Conservation (phyloP, 2,113 vertebrate genomes). For the Xenopus borealis region DNA sequence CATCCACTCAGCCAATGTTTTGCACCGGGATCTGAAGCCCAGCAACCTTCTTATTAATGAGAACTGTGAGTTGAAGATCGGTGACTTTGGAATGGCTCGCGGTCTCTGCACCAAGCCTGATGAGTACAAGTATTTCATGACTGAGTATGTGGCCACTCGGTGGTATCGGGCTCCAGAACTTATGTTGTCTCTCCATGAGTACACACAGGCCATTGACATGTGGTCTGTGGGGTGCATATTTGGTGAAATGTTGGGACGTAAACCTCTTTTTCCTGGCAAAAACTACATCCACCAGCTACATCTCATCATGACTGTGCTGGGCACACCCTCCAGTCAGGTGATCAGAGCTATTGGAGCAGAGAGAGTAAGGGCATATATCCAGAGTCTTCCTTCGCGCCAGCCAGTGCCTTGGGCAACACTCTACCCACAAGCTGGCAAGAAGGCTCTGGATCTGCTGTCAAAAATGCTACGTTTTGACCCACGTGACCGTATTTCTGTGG, state of each 20-base stretch:
- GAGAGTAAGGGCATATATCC: constrained; percentile 82
- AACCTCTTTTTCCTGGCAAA: constrained; percentile 87
- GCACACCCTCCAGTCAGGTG: constrained; percentile 78
- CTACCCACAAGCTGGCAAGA: constrained; percentile 74
- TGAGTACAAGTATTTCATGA: constrained; percentile 87
- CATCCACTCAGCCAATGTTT: constrained; percentile 93
- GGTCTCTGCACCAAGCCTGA: constrained; percentile 81
- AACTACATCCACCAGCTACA: constrained; percentile 92
- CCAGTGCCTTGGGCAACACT: constrained; percentile 74
- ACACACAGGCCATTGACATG: constrained; percentile 88
- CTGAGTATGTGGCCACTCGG: constrained; percentile 91
- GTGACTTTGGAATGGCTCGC: constrained; percentile 93
- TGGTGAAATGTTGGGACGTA: constrained; percentile 88
- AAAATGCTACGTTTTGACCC: constrained; percentile 86
- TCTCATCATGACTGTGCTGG: constrained; percentile 85
- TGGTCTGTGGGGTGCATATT: constrained; percentile 97
- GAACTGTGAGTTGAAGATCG: constrained; percentile 96
- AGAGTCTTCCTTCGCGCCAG: constrained; percentile 77
- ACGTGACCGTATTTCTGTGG: constrained; percentile 73
- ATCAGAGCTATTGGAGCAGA: constrained; percentile 84
- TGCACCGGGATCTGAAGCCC: constrained; percentile 94
- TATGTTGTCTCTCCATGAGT: constrained; percentile 85
- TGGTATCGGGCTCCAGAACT: constrained; percentile 96
- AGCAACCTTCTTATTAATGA: constrained; percentile 92
- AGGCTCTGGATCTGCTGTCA: constrained; percentile 72